A percentile compares a stretch with the other conserved stretches of the same genome.
Conservation (phyloP, 2,888 invertebrate species). For the Vannuccia rotundouncinata region DNA sequence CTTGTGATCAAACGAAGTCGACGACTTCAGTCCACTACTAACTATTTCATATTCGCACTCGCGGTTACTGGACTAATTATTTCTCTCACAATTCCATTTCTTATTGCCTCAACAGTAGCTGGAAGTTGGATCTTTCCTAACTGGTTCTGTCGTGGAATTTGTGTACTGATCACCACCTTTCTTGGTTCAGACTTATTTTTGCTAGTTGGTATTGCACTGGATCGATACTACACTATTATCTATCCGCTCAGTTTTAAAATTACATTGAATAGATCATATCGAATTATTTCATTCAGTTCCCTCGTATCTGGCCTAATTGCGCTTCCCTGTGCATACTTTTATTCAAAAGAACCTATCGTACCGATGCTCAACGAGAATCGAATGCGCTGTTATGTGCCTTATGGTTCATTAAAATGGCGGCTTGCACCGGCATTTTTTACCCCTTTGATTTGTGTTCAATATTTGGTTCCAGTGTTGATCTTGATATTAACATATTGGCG, state of each 20-base stretch:
- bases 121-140: conserved; percentile 45
- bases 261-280: conserved; percentile 49
- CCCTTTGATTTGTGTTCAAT: background rate
- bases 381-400: too few relatives aligned
- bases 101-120: conserved; percentile 41
- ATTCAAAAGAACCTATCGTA: too few relatives aligned
- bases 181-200: conserved; percentile 42
- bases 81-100: conserved; percentile 46
- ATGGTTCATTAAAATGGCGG: too few relatives aligned
- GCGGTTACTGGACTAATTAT: conserved; percentile 46
- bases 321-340: conserved; percentile 43
- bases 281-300: conserved; percentile 47
- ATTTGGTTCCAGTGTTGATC: conserved; percentile 43
- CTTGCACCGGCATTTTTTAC: too few relatives aligned
- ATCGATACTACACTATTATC: conserved; percentile 54
- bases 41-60: conserved; percentile 51
- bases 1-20: conserved; percentile 51
- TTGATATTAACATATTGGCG: conserved; percentile 44
- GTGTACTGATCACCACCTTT: conserved; percentile 44
- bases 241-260: conserved; percentile 54
- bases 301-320: conserved; percentile 41
- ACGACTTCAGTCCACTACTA: conserved; percentile 55
- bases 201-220: conserved; percentile 47
- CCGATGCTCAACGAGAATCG: background rate
- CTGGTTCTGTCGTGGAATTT: conserved; percentile 46